These are phyloP conservation scores for Parochlus steinenii DNA, from an alignment of 2,888 invertebrate genomes.

Conservation along the genomic window DNA sequence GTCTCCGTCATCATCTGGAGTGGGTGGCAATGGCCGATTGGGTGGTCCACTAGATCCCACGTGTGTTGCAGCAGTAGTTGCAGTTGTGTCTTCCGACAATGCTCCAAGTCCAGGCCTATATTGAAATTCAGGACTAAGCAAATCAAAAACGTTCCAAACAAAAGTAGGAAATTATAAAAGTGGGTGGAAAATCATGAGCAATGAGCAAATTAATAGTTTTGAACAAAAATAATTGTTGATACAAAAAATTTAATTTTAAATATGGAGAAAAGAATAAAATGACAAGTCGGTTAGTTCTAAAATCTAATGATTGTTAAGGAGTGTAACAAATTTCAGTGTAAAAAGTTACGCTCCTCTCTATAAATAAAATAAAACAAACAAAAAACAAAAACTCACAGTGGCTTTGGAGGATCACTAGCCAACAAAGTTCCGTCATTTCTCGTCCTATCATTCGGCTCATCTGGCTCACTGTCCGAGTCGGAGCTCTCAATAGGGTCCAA, in stretches of 20 bases:
- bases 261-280: slow-evolving; percentile 17
- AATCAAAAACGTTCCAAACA: slow-evolving; percentile 19
- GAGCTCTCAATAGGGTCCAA: slow-evolving; percentile 52
- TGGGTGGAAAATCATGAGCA: slow-evolving; percentile 13
- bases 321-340: neutral
- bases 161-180: slow-evolving; percentile 14
- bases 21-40: slow-evolving; percentile 84
- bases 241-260: slow-evolving; percentile 17
- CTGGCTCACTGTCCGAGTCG: slow-evolving; percentile 68
- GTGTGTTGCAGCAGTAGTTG: slow-evolving; percentile 26
- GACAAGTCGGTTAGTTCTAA: slow-evolving; percentile 13
- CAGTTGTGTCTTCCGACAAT: slow-evolving; percentile 37
- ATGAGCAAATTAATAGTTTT: slow-evolving; percentile 18
- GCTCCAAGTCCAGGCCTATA: slow-evolving; percentile 56
- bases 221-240: slow-evolving; percentile 14
- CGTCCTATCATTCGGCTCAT: slow-evolving; percentile 60
- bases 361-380: slow-evolving; percentile 12
- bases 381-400: slow-evolving; percentile 54
- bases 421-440: slow-evolving; percentile 87
- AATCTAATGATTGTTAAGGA: slow-evolving; percentile 15
- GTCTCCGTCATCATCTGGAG: slow-evolving; percentile 80
- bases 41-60: slow-evolving; percentile 54
- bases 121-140: slow-evolving; percentile 64
- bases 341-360: neutral
- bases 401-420: slow-evolving; percentile 92